Conservation (phyloP, 2,113 vertebrate species). For the Tamias sibiricus region DNA sequence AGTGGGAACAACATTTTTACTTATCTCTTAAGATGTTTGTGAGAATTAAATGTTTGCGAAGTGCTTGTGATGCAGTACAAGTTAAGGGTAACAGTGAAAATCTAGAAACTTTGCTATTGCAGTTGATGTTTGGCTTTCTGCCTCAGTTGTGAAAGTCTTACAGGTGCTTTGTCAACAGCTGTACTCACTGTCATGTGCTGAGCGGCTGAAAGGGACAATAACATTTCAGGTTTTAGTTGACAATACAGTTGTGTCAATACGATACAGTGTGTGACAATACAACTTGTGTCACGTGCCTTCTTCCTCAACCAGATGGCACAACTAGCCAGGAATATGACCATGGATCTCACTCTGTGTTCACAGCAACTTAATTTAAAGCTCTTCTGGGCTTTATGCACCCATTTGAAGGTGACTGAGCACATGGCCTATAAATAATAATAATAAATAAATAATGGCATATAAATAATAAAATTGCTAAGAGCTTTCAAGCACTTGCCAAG, state of each 20-base stretch:
- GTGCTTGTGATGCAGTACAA: not conserved
- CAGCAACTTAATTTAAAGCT: slow-evolving; percentile 58
- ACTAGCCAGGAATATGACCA: slow-evolving; percentile 46
- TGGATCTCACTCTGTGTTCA: slow-evolving; percentile 38
- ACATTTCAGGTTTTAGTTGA: slow-evolving; percentile 43
- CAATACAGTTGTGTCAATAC: too few relatives aligned
- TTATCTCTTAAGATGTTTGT: not conserved
- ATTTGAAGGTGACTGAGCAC: slow-evolving; percentile 13
- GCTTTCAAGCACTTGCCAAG: not conserved
- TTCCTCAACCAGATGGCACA: slow-evolving; percentile 55
- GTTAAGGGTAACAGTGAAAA: not conserved
- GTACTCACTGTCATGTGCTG: not conserved
- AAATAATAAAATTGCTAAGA: not conserved
- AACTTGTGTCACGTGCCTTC: not conserved
- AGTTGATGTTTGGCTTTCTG: not conserved
- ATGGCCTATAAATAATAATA: not conserved
- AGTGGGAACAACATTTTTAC: not conserved
- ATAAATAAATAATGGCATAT: not conserved
- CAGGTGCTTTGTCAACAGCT: not conserved
- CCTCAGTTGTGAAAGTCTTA: not conserved
- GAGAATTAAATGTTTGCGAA: not conserved
- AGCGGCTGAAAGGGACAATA: not conserved
- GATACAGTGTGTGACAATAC: too few relatives aligned
- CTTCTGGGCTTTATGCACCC: slow-evolving; percentile 40
- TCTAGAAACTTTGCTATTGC: not conserved